Evolutionary conservation across 2,113 vertebrate genomes (phyloP), one percentile per base, ranked within the genome.

Genomic region (Aphelocoma coerulescens): DNA sequence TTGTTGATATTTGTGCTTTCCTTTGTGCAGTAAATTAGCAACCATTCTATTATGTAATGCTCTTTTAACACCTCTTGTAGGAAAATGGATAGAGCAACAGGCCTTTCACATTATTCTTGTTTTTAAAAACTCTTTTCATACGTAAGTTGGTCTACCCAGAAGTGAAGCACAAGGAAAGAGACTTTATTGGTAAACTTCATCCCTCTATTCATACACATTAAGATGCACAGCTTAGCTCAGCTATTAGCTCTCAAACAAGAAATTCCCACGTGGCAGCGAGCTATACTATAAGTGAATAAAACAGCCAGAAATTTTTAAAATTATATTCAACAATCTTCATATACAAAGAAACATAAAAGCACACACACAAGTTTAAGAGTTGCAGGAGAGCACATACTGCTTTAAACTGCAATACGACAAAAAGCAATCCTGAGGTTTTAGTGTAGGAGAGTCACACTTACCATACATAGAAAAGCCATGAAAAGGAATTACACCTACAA

Each of bases 381-480:
- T 35, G 37, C 49, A 94, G 33, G 48, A 32, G 78, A 92, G 57
- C 58, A 88, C 59, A 83, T 12, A 48, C 14, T 89, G 57, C 35
- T 74, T 85, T 67, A 54, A 79, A 92, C 10, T 83, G n/a, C 55
- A 81, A 49, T 88, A 83, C 15, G 18, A 57, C 79, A 85, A 86
- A 77, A 79, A 89, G 37, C 51, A 89, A 58, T 73, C 21, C 73
- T 16, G 28, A 94, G 35, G 28, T 83, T 49, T 69, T 77, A 61
- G 46, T 67, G 69, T 75, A 13, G 46, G 39, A 91, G 55, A 93
- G 59, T 39, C 44, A 86, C 67, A 99, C 99, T 98, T 97, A 99
- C 99, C 99, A 83, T 99, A 99, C 99, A 99, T 99, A 72, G 99
- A 99, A 97, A 99, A 99, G 62, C 99, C 99, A 44, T 99, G 99